Base-by-base conservation (phyloP, 2,797 vertebrate species). In the Rhynchonycteris naso region DNA sequence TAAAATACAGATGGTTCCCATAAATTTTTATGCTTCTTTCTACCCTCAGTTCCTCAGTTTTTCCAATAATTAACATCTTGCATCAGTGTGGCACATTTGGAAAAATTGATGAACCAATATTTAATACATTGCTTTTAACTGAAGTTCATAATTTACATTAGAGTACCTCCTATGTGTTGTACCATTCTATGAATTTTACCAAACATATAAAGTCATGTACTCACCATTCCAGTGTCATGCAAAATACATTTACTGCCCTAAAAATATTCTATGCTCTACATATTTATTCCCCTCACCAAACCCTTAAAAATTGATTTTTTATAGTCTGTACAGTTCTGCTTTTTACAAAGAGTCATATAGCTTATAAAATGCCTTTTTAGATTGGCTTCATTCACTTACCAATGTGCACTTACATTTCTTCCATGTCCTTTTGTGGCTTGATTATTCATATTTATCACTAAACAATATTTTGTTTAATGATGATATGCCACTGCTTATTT, bases 271-370 rank as follows among this genome's bases (percentile, higher is more conserved):
- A 9, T 30, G 33, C 1, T 69, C 3, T 5, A 69, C 2, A 69
- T 28, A 13, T 18, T 52, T 26, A 50, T 54, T 79, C 12, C n/a
- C 61, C 3, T 14, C 1, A 61, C 4, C 26, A 82, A 84, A 54
- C 1, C 2, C 43, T 76, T 30, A 61, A 78, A 30, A 76, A 54
- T 0, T 63, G 10, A 4, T 58, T 33, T 65, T 58, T 19, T 52
- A 50, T 0, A 7, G 1, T 63, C 4, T 68, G 1, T 35, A n/a
- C 18, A 54, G 22, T 74, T 78, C 22, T 69, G 1, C 3, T 1
- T 74, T 72, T 74, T 78, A 12, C 3, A 61, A n/a, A 72, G 83
- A 72, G 52, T 56, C 54, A n/a, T 56, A 21, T 2, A 83, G 2
- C 61, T 19, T 28, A 38, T 26, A 38, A 38, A 35, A 43, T 38